These are phyloP conservation scores for Pachyseris speciosa DNA, from an alignment of 64 coral and sea anemone species.

Conservation along the genomic window DNA sequence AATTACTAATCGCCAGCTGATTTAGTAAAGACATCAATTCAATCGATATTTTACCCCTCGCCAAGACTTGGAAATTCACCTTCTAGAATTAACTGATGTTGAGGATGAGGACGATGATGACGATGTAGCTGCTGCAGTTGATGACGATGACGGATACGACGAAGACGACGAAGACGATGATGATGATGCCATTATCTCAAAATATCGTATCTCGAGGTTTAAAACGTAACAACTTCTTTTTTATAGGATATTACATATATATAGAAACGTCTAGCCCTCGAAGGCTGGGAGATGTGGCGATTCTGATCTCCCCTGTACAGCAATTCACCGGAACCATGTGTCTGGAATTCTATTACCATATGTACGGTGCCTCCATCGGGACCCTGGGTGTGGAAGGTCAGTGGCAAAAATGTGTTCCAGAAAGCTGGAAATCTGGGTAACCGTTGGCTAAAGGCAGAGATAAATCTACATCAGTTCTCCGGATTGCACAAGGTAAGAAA, in stretches of 20 bases:
- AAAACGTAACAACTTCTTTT: neutral
- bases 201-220: neutral
- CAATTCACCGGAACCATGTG: neutral
- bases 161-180: too few relatives aligned
- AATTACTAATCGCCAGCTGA: too few relatives aligned
- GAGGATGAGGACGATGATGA: neutral
- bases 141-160: too few relatives aligned
- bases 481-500: slow-evolving; percentile 2
- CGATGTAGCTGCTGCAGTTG: too few relatives aligned
- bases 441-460: slow-evolving; percentile 1
- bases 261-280: slow-evolving; percentile 52
- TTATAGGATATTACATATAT: neutral
- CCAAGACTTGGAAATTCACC: neutral
- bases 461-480: neutral
- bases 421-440: slow-evolving; percentile 31
- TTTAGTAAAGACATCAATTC: too few relatives aligned
- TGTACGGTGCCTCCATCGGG: slow-evolving; percentile 31
- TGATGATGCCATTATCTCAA: neutral
- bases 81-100: too few relatives aligned
- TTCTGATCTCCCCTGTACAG: neutral
- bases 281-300: slow-evolving; percentile 35
- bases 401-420: neutral
- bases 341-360: slow-evolving; percentile 40
- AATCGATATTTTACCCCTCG: neutral
- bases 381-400: slow-evolving; percentile 13